Conservation (phyloP, 1,140 invertebrate species). For the Neomicropteryx cornuta region DNA sequence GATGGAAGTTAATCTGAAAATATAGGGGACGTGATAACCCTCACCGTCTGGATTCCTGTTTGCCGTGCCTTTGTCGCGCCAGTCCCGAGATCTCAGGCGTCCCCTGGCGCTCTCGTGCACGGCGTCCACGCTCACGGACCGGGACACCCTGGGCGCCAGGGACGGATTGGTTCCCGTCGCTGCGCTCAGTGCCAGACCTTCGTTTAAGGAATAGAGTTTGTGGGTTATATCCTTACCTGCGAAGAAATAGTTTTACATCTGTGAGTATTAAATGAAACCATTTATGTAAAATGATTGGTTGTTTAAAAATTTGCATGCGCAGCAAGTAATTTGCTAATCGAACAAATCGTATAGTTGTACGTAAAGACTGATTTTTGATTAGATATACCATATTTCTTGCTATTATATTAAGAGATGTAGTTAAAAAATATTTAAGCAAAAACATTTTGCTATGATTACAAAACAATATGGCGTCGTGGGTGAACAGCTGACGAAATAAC, state of each 20-base stretch:
- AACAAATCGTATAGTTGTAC: too few relatives aligned
- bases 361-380: too few relatives aligned
- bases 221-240: conserved; percentile 73
- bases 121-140: conserved; percentile 66
- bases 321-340: too few relatives aligned
- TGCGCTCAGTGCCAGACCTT: conserved; percentile 43
- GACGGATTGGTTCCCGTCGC: conserved; percentile 28
- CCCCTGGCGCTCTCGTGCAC: conserved; percentile 65
- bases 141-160: conserved; percentile 38
- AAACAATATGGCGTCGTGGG: too few relatives aligned
- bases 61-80: conserved; percentile 37
- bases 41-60: conserved; percentile 31
- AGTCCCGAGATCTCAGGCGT: conserved; percentile 54
- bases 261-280: neutral
- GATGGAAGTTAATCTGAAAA: too few relatives aligned
- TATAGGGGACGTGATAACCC: conserved; percentile 21
- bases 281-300: too few relatives aligned
- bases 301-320: too few relatives aligned
- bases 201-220: conserved; percentile 73
- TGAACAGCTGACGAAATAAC: too few relatives aligned
- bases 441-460: too few relatives aligned
- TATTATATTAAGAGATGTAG: too few relatives aligned
- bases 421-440: too few relatives aligned
- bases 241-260: conserved; percentile 19
- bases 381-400: too few relatives aligned